phyloP scores from a whole-genome alignment of 92 coral and sea anemone species.

The Epizoanthus stellaris region DNA sequence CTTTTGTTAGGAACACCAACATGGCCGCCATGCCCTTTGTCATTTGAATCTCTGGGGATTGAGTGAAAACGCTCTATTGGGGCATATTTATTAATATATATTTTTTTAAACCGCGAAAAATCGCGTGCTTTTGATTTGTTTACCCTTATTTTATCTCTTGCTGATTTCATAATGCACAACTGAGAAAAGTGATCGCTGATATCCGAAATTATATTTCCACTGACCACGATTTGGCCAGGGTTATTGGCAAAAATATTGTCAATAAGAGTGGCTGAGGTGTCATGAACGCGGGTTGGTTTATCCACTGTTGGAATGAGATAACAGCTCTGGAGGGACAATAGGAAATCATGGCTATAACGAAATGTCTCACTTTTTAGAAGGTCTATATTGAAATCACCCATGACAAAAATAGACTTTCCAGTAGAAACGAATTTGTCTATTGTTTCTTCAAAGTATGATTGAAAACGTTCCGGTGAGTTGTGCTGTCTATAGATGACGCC shows the following conservation, averaged over 20 bases:
- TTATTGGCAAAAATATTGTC: conserved; percentile 60
- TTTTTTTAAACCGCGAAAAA: no score
- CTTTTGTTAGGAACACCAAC: no score
- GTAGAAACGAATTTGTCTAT: conserved; percentile 25
- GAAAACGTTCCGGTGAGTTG: no score
- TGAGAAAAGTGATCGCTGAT: no score
- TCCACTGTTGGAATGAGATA: conserved; percentile 60
- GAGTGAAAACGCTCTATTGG: no score
- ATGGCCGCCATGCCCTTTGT: no score
- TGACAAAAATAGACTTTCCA: conserved; percentile 35
- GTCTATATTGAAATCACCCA: conserved; percentile 59
- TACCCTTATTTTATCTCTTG: no score
- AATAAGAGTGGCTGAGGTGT: conserved; percentile 55
- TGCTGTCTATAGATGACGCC: no score
- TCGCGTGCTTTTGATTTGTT: no score
- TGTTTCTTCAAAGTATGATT: conserved; percentile 30
- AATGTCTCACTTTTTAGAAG: conserved; percentile 41
- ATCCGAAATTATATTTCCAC: conserved; percentile 61
- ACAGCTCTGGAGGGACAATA: conserved; percentile 53
- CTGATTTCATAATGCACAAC: neutral
- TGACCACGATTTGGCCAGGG: neutral
- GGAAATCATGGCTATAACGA: conserved; percentile 47
- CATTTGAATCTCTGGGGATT: no score
- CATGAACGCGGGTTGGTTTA: conserved; percentile 45
- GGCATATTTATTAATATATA: no score